Evolutionary conservation across 1,140 invertebrate genomes (phyloP).

Genomic region (Leptoteleia sp.): DNA sequence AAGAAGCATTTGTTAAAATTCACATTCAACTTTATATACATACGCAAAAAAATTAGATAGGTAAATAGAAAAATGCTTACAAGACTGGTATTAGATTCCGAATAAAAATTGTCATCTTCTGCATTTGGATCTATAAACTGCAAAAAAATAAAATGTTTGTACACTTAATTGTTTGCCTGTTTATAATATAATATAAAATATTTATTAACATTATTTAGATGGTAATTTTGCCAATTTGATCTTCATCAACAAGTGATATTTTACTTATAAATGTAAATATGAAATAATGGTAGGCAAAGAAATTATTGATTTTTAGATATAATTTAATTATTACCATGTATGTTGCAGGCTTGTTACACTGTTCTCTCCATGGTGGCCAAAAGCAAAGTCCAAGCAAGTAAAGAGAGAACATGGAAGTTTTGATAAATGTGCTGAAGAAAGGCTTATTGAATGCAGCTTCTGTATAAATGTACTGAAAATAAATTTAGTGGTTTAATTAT

Average conservation of each 20-base stretch:
- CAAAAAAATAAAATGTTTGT: too few species aligned
- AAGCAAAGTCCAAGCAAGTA: conserved; percentile 92
- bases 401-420: conserved; percentile 92
- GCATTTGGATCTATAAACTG: conserved; percentile 86
- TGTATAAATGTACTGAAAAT: conserved; percentile 89
- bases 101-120: conserved; percentile 86
- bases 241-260: too few species aligned
- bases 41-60: too few species aligned
- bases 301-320: conserved; percentile 37
- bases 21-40: too few species aligned
- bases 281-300: too few species aligned
- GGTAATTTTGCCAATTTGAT: too few species aligned
- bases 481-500: background rate
- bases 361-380: conserved; percentile 90
- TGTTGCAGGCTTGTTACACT: conserved; percentile 85
- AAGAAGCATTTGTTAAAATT: too few species aligned
- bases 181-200: too few species aligned
- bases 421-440: conserved; percentile 94
- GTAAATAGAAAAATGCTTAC: conserved; percentile 71
- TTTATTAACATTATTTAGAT: too few species aligned
- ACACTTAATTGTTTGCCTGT: too few species aligned
- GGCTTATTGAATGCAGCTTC: conserved; percentile 91
- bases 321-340: conserved; percentile 82
- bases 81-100: conserved; percentile 83
- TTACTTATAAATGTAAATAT: too few species aligned